Evolutionary conservation across 2,888 invertebrate species (phyloP), one percentile per base, ranked within the genome.

Genomic region (Noctua comes): DNA sequence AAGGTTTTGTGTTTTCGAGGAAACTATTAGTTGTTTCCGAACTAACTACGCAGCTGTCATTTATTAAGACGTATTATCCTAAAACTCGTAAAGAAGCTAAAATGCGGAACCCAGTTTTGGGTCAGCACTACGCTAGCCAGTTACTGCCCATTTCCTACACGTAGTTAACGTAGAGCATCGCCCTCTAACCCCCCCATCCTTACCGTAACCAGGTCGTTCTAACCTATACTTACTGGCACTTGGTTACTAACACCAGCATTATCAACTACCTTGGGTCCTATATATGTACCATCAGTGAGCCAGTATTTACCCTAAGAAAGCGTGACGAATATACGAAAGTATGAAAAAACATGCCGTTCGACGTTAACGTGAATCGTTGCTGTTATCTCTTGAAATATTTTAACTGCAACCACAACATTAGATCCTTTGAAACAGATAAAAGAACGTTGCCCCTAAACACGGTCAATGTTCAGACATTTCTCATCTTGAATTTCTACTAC

Each of bases 401-500:
- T 82, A 72, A 75, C 77, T 80, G 71, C 72, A 77, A 77, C 77
- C 74, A 86, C 77, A 76, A 84, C 88, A 80, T 85, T 65, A 88
- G 88, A 88, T 88, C 74, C 84, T 84, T 78, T 74, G 43, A 43
- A 76, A 46, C 71, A 80, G 93, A 93, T 93, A 93, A 91, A 88
- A 90, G 92, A 88, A 88, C 90, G 76, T 91, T 91, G 92, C 87
- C 88, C 92, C 83, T 80, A 80, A 77, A 78, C 74, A 77, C 87
- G 85, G 80, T 82, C 86, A 82, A 80, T 90, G 90, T 90, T 89
- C 88, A 85, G 88, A 88, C 78, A 84, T 83, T 92, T 92, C 92
- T 90, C 91, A 91, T 92, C 91, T 91, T 86, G 87, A 88, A 90
- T 93, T 92, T 93, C 91, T 90, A 92, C 91, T 91, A 80, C 87